A percentile compares a stretch with the other conserved stretches of the same genome.
These are phyloP conservation scores for Cylas formicarius DNA, from an alignment of 1,140 invertebrate genomes.

Conservation along the genomic window DNA sequence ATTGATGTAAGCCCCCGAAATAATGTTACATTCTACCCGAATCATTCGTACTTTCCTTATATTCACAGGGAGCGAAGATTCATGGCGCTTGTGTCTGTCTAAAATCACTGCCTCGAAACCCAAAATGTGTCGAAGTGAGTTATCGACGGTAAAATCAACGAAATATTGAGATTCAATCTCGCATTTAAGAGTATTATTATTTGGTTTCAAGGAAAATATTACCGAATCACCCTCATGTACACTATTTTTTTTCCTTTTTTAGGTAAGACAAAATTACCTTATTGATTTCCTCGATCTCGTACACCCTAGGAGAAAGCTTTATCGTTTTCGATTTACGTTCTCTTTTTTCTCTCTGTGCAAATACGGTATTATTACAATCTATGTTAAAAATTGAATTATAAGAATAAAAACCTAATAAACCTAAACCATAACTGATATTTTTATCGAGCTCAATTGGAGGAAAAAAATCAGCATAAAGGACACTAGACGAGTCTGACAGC, in stretches of 20 bases:
- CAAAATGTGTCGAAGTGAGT: slow-evolving; percentile 2
- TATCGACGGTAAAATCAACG: slow-evolving; percentile 8
- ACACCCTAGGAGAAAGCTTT: slow-evolving; percentile 3
- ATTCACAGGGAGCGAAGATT: slow-evolving; percentile 12
- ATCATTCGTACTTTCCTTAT: slow-evolving; percentile 16
- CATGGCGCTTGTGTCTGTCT: not conserved
- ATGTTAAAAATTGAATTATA: slow-evolving; percentile 17
- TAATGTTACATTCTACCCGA: slow-evolving; percentile 14
- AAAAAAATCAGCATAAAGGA: slow-evolving; percentile 3
- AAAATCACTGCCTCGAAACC: slow-evolving; percentile 7
- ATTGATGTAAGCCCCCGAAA: slow-evolving; percentile 15
- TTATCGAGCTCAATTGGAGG: slow-evolving; percentile 15
- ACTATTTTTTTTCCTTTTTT: not conserved
- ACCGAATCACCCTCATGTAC: not conserved
- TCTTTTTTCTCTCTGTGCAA: not conserved
- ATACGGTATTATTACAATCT: slow-evolving; percentile 13
- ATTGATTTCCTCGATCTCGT: slow-evolving; percentile 12
- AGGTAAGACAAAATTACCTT: not conserved
- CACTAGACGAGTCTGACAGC: not conserved
- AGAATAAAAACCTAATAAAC: slow-evolving; percentile 10
- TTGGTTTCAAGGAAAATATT: slow-evolving; percentile 12
- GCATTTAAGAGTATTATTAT: slow-evolving; percentile 16
- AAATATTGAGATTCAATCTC: slow-evolving; percentile 10
- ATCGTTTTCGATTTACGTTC: not conserved
- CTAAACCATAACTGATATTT: slow-evolving; percentile 11